Evolutionary conservation across 1,140 invertebrate genomes (phyloP).

Genomic region (Caerostris extrusa): DNA sequence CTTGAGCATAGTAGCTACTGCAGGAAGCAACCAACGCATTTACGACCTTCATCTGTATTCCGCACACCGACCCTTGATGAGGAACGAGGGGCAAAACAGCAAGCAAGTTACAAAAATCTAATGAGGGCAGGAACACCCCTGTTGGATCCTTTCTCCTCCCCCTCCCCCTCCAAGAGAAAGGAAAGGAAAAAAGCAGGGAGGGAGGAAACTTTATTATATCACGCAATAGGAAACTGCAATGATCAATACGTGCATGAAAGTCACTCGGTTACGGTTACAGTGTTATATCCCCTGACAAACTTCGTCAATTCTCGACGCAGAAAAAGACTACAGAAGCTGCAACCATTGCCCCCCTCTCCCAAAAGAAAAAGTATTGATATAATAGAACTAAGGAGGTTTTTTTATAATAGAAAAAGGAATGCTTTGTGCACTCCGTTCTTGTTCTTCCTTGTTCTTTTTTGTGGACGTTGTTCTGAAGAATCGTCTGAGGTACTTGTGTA

Average conservation of each 20-base stretch:
- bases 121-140: constrained; percentile 5
- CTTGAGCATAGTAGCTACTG: not conserved
- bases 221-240: constrained; percentile 32
- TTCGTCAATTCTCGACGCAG: not conserved
- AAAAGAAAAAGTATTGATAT: not conserved
- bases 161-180: not conserved
- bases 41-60: not conserved
- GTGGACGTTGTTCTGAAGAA: not conserved
- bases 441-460: not conserved
- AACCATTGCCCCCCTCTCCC: not conserved
- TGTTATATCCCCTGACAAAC: not conserved
- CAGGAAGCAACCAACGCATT: not conserved
- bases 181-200: not conserved
- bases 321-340: not conserved
- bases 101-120: constrained; percentile 15
- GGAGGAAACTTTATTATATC: constrained; percentile 16
- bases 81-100: not conserved
- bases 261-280: not conserved
- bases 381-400: not conserved
- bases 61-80: not conserved
- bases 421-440: not conserved
- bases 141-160: not conserved
- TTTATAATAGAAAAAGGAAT: too few relatives aligned
- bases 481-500: not conserved
- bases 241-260: constrained; percentile 36